These are phyloP conservation scores for Siniperca scherzeri DNA, from an alignment of 2,797 vertebrate genomes.

Conservation along the genomic window DNA sequence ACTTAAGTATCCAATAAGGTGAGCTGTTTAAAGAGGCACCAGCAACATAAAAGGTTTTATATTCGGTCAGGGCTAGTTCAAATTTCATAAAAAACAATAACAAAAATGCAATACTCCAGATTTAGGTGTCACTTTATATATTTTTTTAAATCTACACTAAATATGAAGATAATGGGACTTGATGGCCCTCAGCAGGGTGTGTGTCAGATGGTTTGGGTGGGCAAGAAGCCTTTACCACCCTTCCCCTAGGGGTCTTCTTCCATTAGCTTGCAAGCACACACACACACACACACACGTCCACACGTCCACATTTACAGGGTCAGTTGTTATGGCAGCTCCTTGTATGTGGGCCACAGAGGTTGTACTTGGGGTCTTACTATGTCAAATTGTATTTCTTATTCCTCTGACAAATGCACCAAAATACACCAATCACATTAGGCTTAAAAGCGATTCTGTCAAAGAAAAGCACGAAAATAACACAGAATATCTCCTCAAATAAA, in stretches of 20 bases:
- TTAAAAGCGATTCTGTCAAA: background rate
- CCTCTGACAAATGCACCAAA: background rate
- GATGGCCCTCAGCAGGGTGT: constrained; percentile 23
- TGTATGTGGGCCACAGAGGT: constrained; percentile 19
- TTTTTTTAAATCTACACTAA: constrained; percentile 6
- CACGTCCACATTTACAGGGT: constrained; percentile 25
- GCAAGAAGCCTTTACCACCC: constrained; percentile 23
- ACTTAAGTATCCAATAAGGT: constrained; percentile 38
- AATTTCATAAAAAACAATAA: background rate
- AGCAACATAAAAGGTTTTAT: constrained; percentile 16
- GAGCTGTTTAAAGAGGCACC: constrained; percentile 26
- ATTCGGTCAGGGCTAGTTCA: background rate
- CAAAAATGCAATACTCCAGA: background rate
- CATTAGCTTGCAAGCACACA: constrained; percentile 39
- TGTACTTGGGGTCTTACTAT: background rate
- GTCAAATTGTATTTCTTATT: constrained; percentile 16
- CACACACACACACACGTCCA: background rate
- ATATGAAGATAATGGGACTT: constrained; percentile 11
- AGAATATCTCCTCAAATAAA: background rate
- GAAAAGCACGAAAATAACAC: background rate
- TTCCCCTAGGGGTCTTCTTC: constrained; percentile 34
- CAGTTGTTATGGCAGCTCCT: constrained; percentile 56
- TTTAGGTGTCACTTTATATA: background rate
- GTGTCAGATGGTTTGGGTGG: constrained; percentile 41
- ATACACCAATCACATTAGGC: background rate